Base-by-base conservation (phyloP, 2,113 vertebrate genomes). In the Rhineura floridana region DNA sequence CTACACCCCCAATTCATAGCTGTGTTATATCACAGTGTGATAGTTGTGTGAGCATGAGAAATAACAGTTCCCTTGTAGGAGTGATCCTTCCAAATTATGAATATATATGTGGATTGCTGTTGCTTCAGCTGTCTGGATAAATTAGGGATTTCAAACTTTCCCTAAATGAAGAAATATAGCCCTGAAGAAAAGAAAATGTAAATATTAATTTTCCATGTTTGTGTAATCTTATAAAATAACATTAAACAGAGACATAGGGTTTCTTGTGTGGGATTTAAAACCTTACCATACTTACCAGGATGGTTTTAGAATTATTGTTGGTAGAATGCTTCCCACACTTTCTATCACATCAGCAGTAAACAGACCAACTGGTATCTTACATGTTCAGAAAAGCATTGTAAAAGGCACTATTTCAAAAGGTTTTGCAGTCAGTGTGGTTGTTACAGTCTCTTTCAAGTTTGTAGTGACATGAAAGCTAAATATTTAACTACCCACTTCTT, bases 401-500 rank as follows among this genome's bases (percentile, higher is more conserved):
- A 84, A 87, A 63, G 33, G 9, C 62, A 77, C 3, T 3, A 65
- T 91, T 93, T 90, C 69, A 92, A 94, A 93, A 17, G 1, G 10
- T 0, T 90, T 92, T 86, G 33, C 23, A 76, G 2, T 85, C 48
- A 81, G 3, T 17, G 36, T 69, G 42, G 33, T 82, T 95, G 0
- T 90, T 90, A 50, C 15, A 88, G 63, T 84, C 39, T 94, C 46
- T 95, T 39, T 93, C 78, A 92, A 81, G 46, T 89, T 84, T 82
- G 12, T 33, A 90, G 67, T 88, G 69, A 93, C 42, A 82, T 70
- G 73, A 93, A 95, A 93, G 83, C 23, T 84, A 94, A 95, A 89
- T 92, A 93, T 95, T 92, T 94, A 94, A 92, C 69, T 88, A 86
- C 1, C 62, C 0, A 1, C 42, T 46, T 93, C 83, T 93, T 94